These are phyloP conservation scores for Cygnus atratus DNA, from an alignment of 2,113 vertebrate genomes.

Conservation along the genomic window DNA sequence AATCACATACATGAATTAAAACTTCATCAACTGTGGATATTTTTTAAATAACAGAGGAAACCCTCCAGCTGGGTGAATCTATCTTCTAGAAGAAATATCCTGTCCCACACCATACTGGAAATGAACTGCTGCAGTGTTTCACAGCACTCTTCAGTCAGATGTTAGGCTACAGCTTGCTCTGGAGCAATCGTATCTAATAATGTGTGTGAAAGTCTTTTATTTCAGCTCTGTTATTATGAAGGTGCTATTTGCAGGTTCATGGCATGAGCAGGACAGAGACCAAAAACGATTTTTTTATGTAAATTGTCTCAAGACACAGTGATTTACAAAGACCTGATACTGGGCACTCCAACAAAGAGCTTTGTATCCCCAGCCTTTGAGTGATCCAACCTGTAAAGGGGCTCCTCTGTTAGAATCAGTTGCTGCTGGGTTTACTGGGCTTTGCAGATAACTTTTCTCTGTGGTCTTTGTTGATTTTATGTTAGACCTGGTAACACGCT, in stretches of 20 bases:
- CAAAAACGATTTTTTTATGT: not conserved
- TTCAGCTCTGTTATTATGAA: not conserved
- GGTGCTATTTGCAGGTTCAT: not conserved
- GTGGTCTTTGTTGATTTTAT: conserved; percentile 36
- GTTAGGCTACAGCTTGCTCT: not conserved
- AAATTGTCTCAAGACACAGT: not conserved
- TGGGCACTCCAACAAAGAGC: not conserved
- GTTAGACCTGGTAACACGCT: conserved; percentile 52
- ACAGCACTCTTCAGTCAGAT: not conserved
- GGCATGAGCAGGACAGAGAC: not conserved
- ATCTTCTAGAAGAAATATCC: not conserved
- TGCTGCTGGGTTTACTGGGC: not conserved
- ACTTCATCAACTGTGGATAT: not conserved
- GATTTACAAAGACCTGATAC: fast-evolving
- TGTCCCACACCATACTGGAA: not conserved
- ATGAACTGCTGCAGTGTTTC: not conserved
- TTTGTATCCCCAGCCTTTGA: not conserved
- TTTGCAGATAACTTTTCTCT: conserved; percentile 23
- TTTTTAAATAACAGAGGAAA: not conserved
- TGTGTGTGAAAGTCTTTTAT: not conserved
- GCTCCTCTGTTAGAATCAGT: not conserved
- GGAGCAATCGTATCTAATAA: not conserved
- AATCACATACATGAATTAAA: conserved; percentile 28
- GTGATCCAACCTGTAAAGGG: not conserved
- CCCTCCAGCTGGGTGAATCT: not conserved